A percentile compares a stretch with the other conserved stretches of the same genome.
Evolutionary conservation across 2,888 invertebrate genomes (phyloP).

Genomic region (Acleris cristana): DNA sequence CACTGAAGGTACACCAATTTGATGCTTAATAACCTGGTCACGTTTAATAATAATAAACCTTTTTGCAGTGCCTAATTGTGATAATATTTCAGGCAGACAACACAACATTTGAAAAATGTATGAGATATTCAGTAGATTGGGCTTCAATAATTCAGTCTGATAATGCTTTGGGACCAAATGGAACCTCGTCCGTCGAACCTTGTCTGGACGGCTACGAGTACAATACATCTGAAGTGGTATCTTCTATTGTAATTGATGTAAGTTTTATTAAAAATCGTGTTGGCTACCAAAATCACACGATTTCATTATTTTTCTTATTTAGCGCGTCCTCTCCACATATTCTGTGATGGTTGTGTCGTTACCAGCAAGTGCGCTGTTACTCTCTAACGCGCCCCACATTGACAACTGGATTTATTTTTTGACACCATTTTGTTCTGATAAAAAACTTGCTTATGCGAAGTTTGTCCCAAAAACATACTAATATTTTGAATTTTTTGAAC

Average conservation of each 20-base stretch:
- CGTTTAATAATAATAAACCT: neutral
- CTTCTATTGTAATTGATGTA: slow-evolving; percentile 94
- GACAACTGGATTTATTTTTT: too few relatives aligned
- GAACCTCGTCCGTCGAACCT: slow-evolving; percentile 87
- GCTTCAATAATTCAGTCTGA: slow-evolving; percentile 73
- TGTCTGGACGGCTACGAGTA: slow-evolving; percentile 93
- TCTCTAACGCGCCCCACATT: too few relatives aligned
- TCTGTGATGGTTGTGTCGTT: too few relatives aligned
- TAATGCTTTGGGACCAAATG: slow-evolving; percentile 57
- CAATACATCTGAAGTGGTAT: slow-evolving; percentile 86
- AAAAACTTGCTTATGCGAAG: too few relatives aligned
- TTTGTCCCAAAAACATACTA: too few relatives aligned
- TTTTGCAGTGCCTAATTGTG: neutral
- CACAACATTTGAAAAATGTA: slow-evolving; percentile 87
- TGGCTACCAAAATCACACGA: too few relatives aligned
- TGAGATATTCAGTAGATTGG: slow-evolving; percentile 90
- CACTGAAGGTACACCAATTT: slow-evolving; percentile 71
- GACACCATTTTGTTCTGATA: too few relatives aligned
- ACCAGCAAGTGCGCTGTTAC: too few relatives aligned
- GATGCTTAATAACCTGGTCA: neutral
- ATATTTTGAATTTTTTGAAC: too few relatives aligned
- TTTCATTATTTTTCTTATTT: too few relatives aligned
- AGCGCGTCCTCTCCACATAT: too few relatives aligned
- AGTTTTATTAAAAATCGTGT: slow-evolving; percentile 49
- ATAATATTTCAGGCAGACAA: slow-evolving; percentile 58